Conservation (phyloP, 2,797 vertebrate genomes). For the Echeneis naucrates region DNA sequence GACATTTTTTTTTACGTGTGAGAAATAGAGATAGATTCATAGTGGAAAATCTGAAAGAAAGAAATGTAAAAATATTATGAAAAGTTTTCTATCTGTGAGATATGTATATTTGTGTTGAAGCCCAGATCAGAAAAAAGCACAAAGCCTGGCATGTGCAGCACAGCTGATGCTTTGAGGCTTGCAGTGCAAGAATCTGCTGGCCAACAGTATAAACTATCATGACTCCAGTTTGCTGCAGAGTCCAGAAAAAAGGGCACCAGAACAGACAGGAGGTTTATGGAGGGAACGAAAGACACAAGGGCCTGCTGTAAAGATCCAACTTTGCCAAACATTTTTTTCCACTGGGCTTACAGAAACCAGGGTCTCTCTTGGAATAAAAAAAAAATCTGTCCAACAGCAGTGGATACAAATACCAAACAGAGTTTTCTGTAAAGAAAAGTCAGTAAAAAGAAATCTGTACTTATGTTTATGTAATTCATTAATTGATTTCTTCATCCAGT, state of each 20-base stretch:
- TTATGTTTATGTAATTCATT: slow-evolving; percentile 43
- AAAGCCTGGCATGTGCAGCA: slow-evolving; percentile 23
- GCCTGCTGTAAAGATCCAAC: slow-evolving; percentile 55
- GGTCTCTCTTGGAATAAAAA: slow-evolving; percentile 56
- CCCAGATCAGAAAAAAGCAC: not conserved
- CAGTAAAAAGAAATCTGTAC: slow-evolving; percentile 16
- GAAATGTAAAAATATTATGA: too few species aligned
- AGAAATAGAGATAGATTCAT: not conserved
- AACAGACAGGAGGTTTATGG: slow-evolving; percentile 44
- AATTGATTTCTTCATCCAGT: slow-evolving; percentile 14
- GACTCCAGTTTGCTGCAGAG: slow-evolving; percentile 29
- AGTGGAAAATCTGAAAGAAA: too few species aligned
- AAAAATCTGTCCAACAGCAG: slow-evolving; percentile 44
- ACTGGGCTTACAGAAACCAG: slow-evolving; percentile 65
- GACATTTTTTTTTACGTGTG: not conserved
- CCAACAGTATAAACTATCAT: slow-evolving; percentile 23
- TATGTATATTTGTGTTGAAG: slow-evolving; percentile 3
- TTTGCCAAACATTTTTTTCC: slow-evolving; percentile 74
- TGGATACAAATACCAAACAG: slow-evolving; percentile 66
- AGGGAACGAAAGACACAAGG: slow-evolving; percentile 43
- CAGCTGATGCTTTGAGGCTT: slow-evolving; percentile 16
- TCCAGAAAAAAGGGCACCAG: slow-evolving; percentile 36
- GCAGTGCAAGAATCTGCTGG: slow-evolving; percentile 30
- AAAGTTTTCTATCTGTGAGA: not conserved
- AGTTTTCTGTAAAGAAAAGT: slow-evolving; percentile 47